phyloP scores from a whole-genome alignment of 2,113 vertebrate genomes.

The Bos indicus region DNA sequence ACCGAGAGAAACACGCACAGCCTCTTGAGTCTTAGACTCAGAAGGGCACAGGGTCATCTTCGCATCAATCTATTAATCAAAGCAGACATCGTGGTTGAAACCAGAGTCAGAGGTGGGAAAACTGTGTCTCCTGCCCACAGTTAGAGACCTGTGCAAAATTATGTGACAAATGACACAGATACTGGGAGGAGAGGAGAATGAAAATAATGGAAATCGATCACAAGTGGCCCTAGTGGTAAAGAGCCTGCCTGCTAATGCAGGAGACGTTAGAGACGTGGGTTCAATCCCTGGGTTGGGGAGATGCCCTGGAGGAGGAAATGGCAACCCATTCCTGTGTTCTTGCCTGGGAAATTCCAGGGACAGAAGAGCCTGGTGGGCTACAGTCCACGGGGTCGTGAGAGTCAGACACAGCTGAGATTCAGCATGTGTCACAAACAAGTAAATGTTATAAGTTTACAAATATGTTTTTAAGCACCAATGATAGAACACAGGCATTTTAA shows the following conservation, averaged over 20 bases:
- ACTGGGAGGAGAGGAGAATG: not conserved
- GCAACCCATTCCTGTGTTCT: not conserved
- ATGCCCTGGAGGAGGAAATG: not conserved
- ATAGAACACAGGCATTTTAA: not conserved
- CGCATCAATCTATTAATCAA: not conserved
- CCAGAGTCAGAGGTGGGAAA: not conserved
- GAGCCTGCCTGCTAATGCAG: not conserved
- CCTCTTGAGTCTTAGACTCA: not conserved
- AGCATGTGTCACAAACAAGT: not conserved
- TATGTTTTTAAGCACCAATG: not conserved
- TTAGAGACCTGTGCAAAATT: not conserved
- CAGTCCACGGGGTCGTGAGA: not conserved
- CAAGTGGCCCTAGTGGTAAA: not conserved
- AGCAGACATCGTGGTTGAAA: not conserved
- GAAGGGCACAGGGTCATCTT: not conserved
- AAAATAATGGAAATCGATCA: not conserved
- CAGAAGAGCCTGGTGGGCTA: not conserved
- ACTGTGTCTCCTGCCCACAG: not conserved
- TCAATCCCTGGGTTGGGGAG: not conserved
- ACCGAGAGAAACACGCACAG: fast-evolving
- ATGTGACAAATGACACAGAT: not conserved
- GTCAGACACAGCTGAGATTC: not conserved
- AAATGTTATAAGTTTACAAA: not conserved
- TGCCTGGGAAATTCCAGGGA: not conserved
- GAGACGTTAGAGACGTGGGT: not conserved